Base-by-base conservation (phyloP, 53 echinoderm and acorn worm species). In the Mesocentrotus franciscanus region DNA sequence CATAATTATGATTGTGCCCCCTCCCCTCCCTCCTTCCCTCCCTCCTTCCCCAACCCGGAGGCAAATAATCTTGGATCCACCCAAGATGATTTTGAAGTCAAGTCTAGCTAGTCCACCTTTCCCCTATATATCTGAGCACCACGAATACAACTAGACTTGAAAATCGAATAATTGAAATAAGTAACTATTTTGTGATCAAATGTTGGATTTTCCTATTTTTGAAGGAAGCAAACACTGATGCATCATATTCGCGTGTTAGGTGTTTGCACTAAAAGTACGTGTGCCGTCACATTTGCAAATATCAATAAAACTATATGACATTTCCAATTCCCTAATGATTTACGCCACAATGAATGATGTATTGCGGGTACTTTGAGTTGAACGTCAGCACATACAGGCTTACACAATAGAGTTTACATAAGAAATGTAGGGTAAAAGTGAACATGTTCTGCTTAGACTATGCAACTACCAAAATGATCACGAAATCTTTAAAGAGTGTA, bases 291-390 rank as follows among this genome's bases (percentile, higher is more conserved):
- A 81, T 81, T 81, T 36, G 42, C 81, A 20, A 81, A 81, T 81
- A 42, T 81, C 36, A 36, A 36, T 39, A 39, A 36, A 81, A 39
- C 17, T 39, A 18, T 81, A 39, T 81, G 81, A 81, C 81, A 81
- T 81, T 20, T 81, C 14, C 20, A 42, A 81, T 81, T 81, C 81
- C 81, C 81, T 18, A 81, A 42, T 81, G 81, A 39, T 81, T 81
- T 76, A 13, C 30, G 76, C 30, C 32, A 81, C 36, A 81, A 81
- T 0, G 42, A 7, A 39, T 9, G 22, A 39, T 81, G 42, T 81
- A 81, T 39, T 81, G 81, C 81, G 81, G 42, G 81, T 81, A 81
- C 36, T 10, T 14, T 81, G 81, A 81, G 33, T 81, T 33, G 81
- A 16, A 81, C 81, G 42, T 81, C 81, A 81, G 33, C 20, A 18